Evolutionary conservation across 2,113 vertebrate species (phyloP), one percentile per base, ranked within the genome.

Genomic region (Rhinoderma darwinii): DNA sequence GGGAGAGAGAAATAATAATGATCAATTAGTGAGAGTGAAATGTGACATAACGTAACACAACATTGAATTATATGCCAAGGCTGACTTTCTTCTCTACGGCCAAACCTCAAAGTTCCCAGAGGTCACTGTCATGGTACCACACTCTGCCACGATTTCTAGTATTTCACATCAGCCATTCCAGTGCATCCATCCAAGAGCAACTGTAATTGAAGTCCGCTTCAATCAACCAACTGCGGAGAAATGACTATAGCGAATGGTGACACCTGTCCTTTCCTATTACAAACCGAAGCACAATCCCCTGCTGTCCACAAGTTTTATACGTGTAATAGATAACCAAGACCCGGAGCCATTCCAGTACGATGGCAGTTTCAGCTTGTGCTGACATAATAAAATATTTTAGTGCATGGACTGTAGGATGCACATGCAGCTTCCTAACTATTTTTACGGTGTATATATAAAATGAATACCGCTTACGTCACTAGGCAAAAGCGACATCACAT

Each of bases 1-100:
- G 74, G 90, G 94, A 91, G 83, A 51, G 91, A 90, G 90, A 84
- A 88, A 86, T 27, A 59, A 37, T 44, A 88, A 90, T 93, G 89
- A 94, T 78, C 87, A 89, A 90, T 92, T 89, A 86, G 77, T 50
- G 88, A 88, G 10, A 27, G 43, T 76, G 5, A 75, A 89, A 35
- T 86, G 68, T 63, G 15, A 25, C 30, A 89, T 54, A 47, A 32
- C 83, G 41, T 59, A 59, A 44, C 43, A 72, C n/a, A 87, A 47
- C 87, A 72, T 73, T 73, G 41, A 84, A 25, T 8, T 84, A 35
- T 18, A 54, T 80, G 15, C 20, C 79, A 83, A 47, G 5, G 70
- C 41, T 4, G 75, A 87, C 79, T 81, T 72, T 72, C n/a, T 75
- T n/a, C 68, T 20, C 56, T n/a, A 27, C 8, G 44, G 15, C 56